A percentile compares a stretch with the other conserved stretches of the same genome.
phyloP scores from a whole-genome alignment of 1,140 invertebrate species.

The Drosophila sp. region DNA sequence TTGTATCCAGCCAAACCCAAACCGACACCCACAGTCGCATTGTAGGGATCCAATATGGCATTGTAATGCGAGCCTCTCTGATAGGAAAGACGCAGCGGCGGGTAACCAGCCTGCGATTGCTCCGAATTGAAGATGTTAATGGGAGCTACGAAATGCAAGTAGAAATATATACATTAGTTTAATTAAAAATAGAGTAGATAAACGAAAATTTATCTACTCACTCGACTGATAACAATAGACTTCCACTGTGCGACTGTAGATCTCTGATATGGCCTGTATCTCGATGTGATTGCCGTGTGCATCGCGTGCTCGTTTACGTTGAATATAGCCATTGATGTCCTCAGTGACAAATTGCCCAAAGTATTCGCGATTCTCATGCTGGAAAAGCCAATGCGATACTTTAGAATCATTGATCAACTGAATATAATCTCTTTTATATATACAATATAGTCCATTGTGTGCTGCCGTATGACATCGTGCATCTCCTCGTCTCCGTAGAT shows the following conservation, averaged over 20 bases:
- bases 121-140: slow-evolving; percentile 95
- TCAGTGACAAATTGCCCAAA: slow-evolving; percentile 97
- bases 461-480: slow-evolving; percentile 92
- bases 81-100: slow-evolving; percentile 95
- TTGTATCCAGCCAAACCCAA: slow-evolving; percentile 93
- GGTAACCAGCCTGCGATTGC: slow-evolving; percentile 90
- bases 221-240: slow-evolving; percentile 95
- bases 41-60: slow-evolving; percentile 95
- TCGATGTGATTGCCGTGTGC: slow-evolving; percentile 97
- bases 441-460: slow-evolving; percentile 98
- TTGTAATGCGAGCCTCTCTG: slow-evolving; percentile 96
- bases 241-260: slow-evolving; percentile 96
- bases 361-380: slow-evolving; percentile 92
- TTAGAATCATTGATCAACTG: background rate
- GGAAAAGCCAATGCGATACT: slow-evolving; percentile 5
- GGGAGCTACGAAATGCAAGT: slow-evolving; percentile 87
- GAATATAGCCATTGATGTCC: slow-evolving; percentile 94
- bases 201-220: slow-evolving; percentile 79
- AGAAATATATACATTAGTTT: background rate
- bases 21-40: slow-evolving; percentile 93
- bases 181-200: too few relatives aligned
- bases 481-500: slow-evolving; percentile 97
- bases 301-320: slow-evolving; percentile 90
- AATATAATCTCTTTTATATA: slow-evolving; percentile 25
- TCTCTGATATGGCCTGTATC: slow-evolving; percentile 96